Conservation (phyloP, 2,113 vertebrate species). For the Vireo altiloquus region DNA sequence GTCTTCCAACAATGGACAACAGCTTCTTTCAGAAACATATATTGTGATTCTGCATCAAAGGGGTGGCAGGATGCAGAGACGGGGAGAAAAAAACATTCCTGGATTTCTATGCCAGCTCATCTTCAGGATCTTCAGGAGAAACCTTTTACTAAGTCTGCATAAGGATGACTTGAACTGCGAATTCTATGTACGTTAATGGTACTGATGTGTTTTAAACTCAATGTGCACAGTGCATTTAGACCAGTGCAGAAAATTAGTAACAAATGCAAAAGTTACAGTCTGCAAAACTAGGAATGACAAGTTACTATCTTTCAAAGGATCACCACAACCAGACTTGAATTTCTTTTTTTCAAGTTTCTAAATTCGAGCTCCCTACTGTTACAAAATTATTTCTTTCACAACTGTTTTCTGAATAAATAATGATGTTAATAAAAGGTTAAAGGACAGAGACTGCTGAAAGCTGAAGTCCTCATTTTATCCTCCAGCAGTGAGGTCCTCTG, state of each 20-base stretch:
- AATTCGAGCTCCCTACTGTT: constrained; percentile 7
- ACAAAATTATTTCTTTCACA: constrained; percentile 22
- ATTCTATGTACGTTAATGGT: background rate
- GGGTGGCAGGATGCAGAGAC: background rate
- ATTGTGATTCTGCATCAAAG: background rate
- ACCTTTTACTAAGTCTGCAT: constrained; percentile 5
- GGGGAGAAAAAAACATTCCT: background rate
- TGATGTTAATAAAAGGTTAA: constrained; percentile 29
- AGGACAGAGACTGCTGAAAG: background rate
- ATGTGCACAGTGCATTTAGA: background rate
- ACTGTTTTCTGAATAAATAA: background rate
- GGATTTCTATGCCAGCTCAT: background rate
- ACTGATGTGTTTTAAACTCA: constrained; percentile 26
- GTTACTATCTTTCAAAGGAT: constrained; percentile 36
- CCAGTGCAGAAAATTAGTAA: constrained; percentile 49
- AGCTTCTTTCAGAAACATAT: background rate
- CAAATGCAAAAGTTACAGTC: constrained; percentile 58
- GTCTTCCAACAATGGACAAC: constrained; percentile 45
- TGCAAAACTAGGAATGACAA: constrained; percentile 49
- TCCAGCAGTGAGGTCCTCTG: background rate
- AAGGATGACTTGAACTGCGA: constrained; percentile 5
- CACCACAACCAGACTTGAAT: background rate
- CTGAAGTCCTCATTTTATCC: background rate
- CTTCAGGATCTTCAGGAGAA: background rate
- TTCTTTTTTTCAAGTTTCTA: background rate